Conservation (phyloP, 2,797 vertebrate genomes). For the Allenopithecus nigroviridis region DNA sequence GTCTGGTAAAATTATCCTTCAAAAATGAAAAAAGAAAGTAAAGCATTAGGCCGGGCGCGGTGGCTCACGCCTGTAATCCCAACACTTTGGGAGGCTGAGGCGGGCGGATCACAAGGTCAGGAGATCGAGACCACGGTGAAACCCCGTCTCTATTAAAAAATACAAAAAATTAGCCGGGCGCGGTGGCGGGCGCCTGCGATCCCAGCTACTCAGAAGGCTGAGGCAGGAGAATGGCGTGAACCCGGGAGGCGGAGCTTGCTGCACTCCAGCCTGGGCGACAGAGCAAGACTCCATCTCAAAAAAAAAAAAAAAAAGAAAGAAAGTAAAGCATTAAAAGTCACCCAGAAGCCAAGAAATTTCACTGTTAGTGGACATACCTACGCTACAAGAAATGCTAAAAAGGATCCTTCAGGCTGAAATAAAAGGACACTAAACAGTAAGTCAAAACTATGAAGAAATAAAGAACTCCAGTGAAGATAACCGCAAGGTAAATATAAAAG, state of each 20-base stretch:
- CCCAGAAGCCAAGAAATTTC: background rate
- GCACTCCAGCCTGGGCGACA: too few relatives aligned
- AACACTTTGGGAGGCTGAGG: too few relatives aligned
- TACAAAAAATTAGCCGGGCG: too few relatives aligned
- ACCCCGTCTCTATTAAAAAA: too few relatives aligned
- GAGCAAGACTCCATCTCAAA: too few relatives aligned
- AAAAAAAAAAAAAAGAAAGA: background rate
- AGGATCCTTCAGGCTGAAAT: background rate
- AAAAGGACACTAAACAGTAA: background rate
- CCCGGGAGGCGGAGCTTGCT: too few relatives aligned
- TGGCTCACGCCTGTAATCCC: too few relatives aligned
- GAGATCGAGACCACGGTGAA: too few relatives aligned
- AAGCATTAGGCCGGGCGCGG: background rate
- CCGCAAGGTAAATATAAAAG: background rate
- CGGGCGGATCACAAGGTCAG: too few relatives aligned
- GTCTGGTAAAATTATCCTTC: background rate
- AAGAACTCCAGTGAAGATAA: background rate
- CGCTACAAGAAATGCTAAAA: background rate
- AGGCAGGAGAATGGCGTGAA: too few relatives aligned
- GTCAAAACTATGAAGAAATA: background rate
- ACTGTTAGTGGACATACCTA: background rate
- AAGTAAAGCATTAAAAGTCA: background rate
- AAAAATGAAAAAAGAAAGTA: slow-evolving; percentile 10
- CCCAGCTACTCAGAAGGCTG: too few relatives aligned
- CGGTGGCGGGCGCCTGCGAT: too few relatives aligned